These are phyloP conservation scores for Cataglyphis cursor DNA, from an alignment of 2,888 invertebrate species.

Conservation along the genomic window DNA sequence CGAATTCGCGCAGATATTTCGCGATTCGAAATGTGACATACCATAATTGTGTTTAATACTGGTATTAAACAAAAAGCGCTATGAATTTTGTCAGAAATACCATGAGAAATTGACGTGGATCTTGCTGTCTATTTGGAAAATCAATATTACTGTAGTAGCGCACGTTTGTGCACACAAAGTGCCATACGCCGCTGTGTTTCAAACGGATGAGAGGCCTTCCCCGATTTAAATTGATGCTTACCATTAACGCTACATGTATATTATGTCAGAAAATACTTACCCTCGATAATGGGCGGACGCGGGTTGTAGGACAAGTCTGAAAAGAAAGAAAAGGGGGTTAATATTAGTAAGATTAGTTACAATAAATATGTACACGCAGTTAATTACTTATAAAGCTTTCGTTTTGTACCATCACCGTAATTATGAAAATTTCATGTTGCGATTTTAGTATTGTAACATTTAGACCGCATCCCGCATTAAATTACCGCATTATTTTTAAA, in stretches of 20 bases:
- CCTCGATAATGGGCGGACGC: constrained; percentile 89
- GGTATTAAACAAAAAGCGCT: not conserved
- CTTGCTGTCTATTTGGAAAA: constrained; percentile 39
- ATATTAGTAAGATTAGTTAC: constrained; percentile 72
- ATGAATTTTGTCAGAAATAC: not conserved
- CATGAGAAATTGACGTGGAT: not conserved
- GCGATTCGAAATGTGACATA: not conserved
- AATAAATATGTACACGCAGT: constrained; percentile 56
- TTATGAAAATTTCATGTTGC: constrained; percentile 1
- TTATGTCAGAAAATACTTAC: constrained; percentile 85
- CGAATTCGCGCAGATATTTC: not conserved
- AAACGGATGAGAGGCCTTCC: constrained; percentile 17
- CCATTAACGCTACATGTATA: constrained; percentile 20
- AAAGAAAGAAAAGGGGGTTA: constrained; percentile 85
- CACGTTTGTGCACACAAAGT: constrained; percentile 26
- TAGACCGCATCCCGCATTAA: not conserved
- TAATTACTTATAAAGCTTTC: constrained; percentile 54
- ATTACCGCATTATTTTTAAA: not conserved
- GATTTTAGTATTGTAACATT: constrained; percentile 8
- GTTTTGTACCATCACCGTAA: constrained; percentile 14
- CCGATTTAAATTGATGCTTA: constrained; percentile 45
- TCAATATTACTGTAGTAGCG: constrained; percentile 29
- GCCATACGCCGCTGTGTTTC: not conserved
- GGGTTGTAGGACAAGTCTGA: constrained; percentile 91
- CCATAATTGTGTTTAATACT: constrained; percentile 9